Conservation (phyloP, 2,797 vertebrate species). For the Takifugu ocellatus region DNA sequence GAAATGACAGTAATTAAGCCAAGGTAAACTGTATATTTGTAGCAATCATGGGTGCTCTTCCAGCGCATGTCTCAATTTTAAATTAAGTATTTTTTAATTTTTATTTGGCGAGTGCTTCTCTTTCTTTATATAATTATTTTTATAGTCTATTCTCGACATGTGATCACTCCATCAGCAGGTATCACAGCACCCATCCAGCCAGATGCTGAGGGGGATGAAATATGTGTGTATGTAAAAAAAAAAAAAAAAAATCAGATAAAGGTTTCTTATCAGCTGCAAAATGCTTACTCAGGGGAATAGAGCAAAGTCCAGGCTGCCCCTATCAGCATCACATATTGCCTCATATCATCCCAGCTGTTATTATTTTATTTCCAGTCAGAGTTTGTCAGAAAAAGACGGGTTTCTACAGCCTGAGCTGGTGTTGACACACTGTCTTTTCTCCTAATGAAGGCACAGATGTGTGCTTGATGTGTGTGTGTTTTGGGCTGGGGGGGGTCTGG, state of each 20-base stretch:
- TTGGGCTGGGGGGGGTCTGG: constrained; percentile 4
- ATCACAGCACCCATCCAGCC: constrained; percentile 12
- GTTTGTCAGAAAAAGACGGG: neutral
- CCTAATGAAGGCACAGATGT: neutral
- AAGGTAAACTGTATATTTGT: no score
- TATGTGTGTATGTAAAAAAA: neutral
- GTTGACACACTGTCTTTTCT: neutral
- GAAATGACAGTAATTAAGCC: no score
- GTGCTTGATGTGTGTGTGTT: neutral
- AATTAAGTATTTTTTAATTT: no score
- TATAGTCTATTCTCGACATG: no score
- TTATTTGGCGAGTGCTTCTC: no score
- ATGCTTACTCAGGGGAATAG: constrained; percentile 34
- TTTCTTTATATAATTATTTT: no score
- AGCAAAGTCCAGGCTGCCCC: constrained; percentile 46
- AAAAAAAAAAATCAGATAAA: constrained; percentile 24
- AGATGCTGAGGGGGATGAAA: neutral
- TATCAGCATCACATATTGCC: constrained; percentile 16
- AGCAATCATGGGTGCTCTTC: no score
- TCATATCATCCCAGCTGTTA: constrained; percentile 27
- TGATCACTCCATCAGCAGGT: neutral
- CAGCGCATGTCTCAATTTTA: no score
- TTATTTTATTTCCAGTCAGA: constrained; percentile 3
- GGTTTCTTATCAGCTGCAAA: constrained; percentile 30
- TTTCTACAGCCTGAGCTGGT: no score